These are phyloP conservation scores for Syrista parreyssii DNA, from an alignment of 2,888 invertebrate species.

Conservation along the genomic window DNA sequence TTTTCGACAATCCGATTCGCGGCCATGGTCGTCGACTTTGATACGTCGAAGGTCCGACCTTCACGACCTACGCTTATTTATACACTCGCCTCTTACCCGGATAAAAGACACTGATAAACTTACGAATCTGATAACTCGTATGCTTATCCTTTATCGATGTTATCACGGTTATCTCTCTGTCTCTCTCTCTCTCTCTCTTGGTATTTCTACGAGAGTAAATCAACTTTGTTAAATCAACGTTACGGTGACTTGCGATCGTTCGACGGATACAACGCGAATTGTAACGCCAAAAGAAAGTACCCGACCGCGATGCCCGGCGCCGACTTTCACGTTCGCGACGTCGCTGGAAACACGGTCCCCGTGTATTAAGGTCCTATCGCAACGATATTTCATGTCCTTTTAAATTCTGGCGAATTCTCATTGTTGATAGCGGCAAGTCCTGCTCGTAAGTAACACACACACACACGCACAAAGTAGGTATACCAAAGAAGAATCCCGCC, in stretches of 20 bases:
- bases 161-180: background rate
- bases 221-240: background rate
- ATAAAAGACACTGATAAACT: background rate
- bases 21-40: background rate
- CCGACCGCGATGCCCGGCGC: constrained; percentile 3
- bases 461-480: background rate
- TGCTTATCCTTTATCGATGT: background rate
- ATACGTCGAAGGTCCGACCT: background rate
- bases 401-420: background rate
- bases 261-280: background rate
- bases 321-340: constrained; percentile 6
- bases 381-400: background rate
- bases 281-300: background rate
- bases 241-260: background rate
- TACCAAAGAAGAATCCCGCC: background rate
- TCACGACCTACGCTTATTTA: background rate
- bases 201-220: background rate
- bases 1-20: background rate
- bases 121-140: background rate
- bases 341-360: background rate
- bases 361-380: background rate
- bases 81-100: background rate
- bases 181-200: no score
- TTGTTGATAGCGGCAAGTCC: background rate
- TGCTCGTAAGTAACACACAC: background rate